Base-by-base conservation (phyloP, 2,113 vertebrate genomes). In the Forbesichthys agassizii region DNA sequence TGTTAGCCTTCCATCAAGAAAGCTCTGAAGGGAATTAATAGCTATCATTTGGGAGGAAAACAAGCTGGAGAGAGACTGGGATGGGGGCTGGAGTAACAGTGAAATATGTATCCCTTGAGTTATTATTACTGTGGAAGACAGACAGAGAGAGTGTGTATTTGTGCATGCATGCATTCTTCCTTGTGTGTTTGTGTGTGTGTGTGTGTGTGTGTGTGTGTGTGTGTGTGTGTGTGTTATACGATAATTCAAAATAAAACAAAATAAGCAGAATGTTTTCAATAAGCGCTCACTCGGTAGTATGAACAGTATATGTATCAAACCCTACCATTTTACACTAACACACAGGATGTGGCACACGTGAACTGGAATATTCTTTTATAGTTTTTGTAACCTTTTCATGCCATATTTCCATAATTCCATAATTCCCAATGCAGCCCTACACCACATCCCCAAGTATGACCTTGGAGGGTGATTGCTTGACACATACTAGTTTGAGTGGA, bases 1-100 rank as follows among this genome's bases (percentile, higher is more conserved):
- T 86, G 71, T 91, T 92, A 92, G 82, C 83, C 90, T 93, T 93
- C 91, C 84, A 90, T 93, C 92, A 87, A 87, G 80, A 85, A 63
- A 79, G 69, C 79, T 93, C 82, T 84, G 86, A 93, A 79, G 84
- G 78, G 82, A 90, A 92, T 92, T 92, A 92, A 93, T 90, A 90
- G 80, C 82, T 79, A 85, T 83, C 87, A 92, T 88, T 84, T 88
- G 85, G 86, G 83, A 78, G 84, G 65, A 61, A 77, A 84, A 79
- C 61, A 71, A 69, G 75, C 64, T 78, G 74, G 63, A 84, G 84
- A 84, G 78, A 78, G 83, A 80, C 79, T 69, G 72, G 78, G 73
- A 76, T 71, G 74, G 75, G 69, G 81, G 69, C 68, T 88, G 76
- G 73, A 61, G 74, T 84, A 84, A 90, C 89, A 88, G 85, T 84